Conservation (phyloP, 2,888 invertebrate genomes). For the Schrankia costaestrigalis region DNA sequence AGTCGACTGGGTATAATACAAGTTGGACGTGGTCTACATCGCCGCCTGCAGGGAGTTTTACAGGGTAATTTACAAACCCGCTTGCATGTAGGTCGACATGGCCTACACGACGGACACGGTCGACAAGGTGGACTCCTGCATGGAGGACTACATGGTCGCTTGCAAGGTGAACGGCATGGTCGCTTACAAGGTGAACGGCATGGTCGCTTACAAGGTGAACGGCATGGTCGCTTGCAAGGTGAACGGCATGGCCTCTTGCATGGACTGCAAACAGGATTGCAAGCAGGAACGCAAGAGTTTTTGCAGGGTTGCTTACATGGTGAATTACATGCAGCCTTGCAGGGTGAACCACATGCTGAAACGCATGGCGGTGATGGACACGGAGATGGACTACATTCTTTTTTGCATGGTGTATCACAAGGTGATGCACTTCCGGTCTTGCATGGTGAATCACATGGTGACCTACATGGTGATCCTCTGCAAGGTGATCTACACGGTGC, state of each 20-base stretch:
- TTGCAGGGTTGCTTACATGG: neutral
- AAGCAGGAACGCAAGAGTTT: neutral
- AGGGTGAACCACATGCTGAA: conserved; percentile 5
- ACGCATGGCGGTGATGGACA: neutral
- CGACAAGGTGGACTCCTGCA: neutral
- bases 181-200: conserved; percentile 1
- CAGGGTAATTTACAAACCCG: too few relatives aligned
- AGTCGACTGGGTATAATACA: conserved; percentile 1
- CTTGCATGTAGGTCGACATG: neutral
- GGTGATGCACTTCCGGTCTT: neutral
- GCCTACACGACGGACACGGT: neutral
- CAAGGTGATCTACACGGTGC: conserved; percentile 12
- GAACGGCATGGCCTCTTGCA: neutral
- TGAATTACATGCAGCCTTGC: neutral
- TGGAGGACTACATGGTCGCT: neutral
- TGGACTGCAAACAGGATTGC: too few relatives aligned
- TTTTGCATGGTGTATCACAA: neutral
- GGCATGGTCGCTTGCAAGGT: neutral
- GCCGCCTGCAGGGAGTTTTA: neutral
- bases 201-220: neutral
- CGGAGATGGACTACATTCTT: neutral
- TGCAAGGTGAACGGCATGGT: neutral
- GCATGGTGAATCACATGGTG: conserved; percentile 5
- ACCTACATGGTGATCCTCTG: neutral
- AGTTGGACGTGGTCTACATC: neutral